A percentile compares a stretch with the other conserved stretches of the same genome.
phyloP scores from a whole-genome alignment of 2,888 invertebrate species.

The Dicyrtomina minuta region DNA sequence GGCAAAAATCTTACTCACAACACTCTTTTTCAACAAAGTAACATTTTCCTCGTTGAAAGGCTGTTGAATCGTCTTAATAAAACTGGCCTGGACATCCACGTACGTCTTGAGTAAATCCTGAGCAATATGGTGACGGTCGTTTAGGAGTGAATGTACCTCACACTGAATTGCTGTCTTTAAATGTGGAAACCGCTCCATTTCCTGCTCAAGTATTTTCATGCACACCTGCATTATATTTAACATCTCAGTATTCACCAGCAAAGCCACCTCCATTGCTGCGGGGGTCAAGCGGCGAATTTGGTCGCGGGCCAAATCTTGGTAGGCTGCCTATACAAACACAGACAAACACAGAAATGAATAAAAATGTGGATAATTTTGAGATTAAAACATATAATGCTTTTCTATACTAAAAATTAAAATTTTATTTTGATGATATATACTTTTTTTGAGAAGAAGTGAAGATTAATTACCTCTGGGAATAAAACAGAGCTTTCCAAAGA shows the following conservation, averaged over 20 bases:
- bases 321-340: background rate
- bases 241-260: background rate
- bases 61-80: constrained; percentile 1
- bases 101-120: background rate
- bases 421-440: too few species aligned
- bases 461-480: too few species aligned
- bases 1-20: too few species aligned
- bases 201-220: background rate
- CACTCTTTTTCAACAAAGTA: too few species aligned
- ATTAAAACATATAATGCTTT: too few species aligned
- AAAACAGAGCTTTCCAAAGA: background rate
- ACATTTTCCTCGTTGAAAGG: background rate
- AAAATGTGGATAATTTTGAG: background rate
- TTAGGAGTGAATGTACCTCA: background rate
- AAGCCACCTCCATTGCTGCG: background rate
- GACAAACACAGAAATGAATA: background rate
- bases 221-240: background rate
- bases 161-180: background rate
- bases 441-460: too few species aligned
- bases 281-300: constrained; percentile 24
- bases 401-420: too few species aligned
- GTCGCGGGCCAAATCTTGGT: background rate
- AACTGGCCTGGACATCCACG: background rate
- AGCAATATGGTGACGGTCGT: background rate
- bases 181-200: background rate